Conservation (phyloP, 2,797 vertebrate species). For the Peromyscus aztecus region DNA sequence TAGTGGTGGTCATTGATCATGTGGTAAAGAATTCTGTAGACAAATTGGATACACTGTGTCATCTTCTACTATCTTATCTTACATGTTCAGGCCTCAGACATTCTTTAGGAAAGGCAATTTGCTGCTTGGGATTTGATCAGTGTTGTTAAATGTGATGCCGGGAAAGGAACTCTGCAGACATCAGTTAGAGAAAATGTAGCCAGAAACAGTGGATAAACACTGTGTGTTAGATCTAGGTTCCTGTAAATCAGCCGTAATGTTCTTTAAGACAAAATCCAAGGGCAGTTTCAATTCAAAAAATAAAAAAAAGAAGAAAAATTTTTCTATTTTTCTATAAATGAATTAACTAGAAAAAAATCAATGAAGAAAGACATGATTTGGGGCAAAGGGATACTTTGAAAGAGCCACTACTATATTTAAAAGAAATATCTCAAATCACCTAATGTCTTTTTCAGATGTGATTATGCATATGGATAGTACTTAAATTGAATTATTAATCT, state of each 20-base stretch:
- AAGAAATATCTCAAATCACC: slow-evolving; percentile 21
- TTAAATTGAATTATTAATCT: slow-evolving; percentile 43
- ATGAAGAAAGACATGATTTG: neutral
- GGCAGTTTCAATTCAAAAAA: neutral
- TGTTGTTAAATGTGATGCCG: slow-evolving; percentile 69
- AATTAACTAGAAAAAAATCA: slow-evolving; percentile 24
- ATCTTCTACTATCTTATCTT: slow-evolving; percentile 80
- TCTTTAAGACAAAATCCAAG: neutral
- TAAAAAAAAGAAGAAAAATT: no score
- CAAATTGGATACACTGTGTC: slow-evolving; percentile 76
- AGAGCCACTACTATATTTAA: slow-evolving; percentile 17
- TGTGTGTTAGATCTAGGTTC: neutral
- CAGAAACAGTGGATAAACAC: slow-evolving; percentile 33
- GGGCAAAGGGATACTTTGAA: neutral
- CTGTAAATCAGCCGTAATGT: slow-evolving; percentile 10
- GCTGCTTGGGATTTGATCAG: slow-evolving; percentile 58
- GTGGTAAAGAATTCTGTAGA: slow-evolving; percentile 82
- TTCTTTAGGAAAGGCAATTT: slow-evolving; percentile 69
- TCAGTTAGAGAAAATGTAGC: slow-evolving; percentile 50
- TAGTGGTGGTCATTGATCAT: slow-evolving; percentile 82
- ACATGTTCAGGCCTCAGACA: slow-evolving; percentile 67
- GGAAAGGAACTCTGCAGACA: slow-evolving; percentile 43
- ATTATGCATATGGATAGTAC: neutral
- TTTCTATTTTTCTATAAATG: neutral
- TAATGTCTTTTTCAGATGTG: neutral